Percentiles rank a stretch among this genome's conserved stretches.
phyloP scores from a whole-genome alignment of 2,888 invertebrate genomes.

The Himalopsyche japonica region DNA sequence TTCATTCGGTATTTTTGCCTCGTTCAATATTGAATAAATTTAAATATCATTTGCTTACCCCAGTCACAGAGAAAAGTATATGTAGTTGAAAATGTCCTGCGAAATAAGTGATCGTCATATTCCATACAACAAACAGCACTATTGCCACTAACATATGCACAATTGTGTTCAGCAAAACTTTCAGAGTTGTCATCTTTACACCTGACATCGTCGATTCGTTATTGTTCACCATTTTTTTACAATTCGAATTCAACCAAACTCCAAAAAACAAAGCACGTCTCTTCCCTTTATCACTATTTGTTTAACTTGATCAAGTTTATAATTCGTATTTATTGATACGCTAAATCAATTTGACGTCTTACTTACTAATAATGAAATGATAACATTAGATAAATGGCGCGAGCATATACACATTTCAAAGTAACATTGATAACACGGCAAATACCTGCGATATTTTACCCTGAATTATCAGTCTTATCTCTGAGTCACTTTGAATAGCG shows the following conservation, averaged over 20 bases:
- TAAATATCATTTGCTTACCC: slow-evolving; percentile 9
- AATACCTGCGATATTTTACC: not conserved
- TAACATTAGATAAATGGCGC: not conserved
- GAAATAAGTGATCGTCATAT: not conserved
- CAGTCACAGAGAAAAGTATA: slow-evolving; percentile 21
- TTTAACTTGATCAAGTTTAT: no score
- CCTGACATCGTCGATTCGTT: not conserved
- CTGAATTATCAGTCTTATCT: not conserved
- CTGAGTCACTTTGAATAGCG: not conserved
- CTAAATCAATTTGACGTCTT: not conserved
- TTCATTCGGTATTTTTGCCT: no score
- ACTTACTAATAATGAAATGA: not conserved
- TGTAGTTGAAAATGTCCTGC: slow-evolving; percentile 8
- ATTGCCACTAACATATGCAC: slow-evolving; percentile 23
- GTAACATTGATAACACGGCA: not conserved
- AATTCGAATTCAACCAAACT: not conserved
- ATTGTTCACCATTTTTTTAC: not conserved
- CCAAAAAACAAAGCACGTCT: not conserved
- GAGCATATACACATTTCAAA: not conserved
- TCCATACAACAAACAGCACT: slow-evolving; percentile 12
- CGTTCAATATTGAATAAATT: no score
- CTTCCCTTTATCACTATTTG: not conserved
- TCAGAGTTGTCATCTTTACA: not conserved
- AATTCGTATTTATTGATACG: not conserved
- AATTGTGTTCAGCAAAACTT: not conserved